These are phyloP conservation scores for Mythimna ferrago DNA, from an alignment of 2,888 invertebrate species.

Conservation along the genomic window DNA sequence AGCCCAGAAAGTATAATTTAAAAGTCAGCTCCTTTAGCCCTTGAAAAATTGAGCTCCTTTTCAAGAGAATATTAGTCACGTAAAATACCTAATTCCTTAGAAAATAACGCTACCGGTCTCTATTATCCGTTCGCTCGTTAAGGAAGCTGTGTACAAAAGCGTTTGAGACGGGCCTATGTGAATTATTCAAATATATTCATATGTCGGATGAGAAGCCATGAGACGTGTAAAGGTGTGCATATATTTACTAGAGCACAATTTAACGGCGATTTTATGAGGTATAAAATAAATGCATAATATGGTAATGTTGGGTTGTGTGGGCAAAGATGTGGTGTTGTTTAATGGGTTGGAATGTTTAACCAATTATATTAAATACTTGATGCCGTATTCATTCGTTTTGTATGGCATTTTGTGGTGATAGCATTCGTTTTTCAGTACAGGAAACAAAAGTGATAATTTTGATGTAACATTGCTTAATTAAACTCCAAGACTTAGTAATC, in stretches of 20 bases:
- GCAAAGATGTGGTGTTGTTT: slow-evolving; percentile 27
- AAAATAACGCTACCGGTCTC: slow-evolving; percentile 63
- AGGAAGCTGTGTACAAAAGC: slow-evolving; percentile 68
- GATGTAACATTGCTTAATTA: neutral
- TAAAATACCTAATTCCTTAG: slow-evolving; percentile 58
- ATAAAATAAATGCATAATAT: slow-evolving; percentile 57
- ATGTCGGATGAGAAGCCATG: slow-evolving; percentile 75
- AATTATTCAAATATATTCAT: slow-evolving; percentile 85
- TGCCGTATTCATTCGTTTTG: neutral
- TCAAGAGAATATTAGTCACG: slow-evolving; percentile 47
- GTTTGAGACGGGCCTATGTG: slow-evolving; percentile 73
- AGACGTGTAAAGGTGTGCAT: slow-evolving; percentile 65
- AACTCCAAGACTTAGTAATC: slow-evolving; percentile 3
- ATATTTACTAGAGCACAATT: slow-evolving; percentile 58
- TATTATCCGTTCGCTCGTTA: slow-evolving; percentile 64
- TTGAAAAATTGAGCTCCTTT: slow-evolving; percentile 42
- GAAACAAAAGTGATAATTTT: neutral
- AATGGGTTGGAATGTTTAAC: slow-evolving; percentile 9
- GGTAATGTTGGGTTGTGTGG: slow-evolving; percentile 28
- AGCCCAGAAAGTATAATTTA: slow-evolving; percentile 13
- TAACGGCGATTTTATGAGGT: slow-evolving; percentile 51
- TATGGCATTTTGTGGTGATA: neutral
- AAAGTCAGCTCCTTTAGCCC: slow-evolving; percentile 22
- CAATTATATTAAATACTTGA: slow-evolving; percentile 16
- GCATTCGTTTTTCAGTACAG: neutral